A percentile compares a stretch with the other conserved stretches of the same genome.
phyloP scores from a whole-genome alignment of 2,797 vertebrate species.

The Meriones psammophilus region DNA sequence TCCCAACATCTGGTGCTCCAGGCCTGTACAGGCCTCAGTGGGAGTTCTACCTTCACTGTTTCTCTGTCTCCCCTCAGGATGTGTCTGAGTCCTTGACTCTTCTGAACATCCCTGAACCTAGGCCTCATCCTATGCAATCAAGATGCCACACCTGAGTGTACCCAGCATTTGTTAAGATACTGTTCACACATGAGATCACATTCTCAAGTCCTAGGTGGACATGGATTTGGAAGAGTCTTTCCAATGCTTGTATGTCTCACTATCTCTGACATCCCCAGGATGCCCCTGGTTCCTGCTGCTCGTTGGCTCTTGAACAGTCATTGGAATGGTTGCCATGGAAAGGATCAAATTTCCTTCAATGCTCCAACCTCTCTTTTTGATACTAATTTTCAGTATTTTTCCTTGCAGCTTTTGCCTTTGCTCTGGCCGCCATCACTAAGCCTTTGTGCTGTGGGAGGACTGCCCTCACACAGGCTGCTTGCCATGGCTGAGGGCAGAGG shows the following conservation, averaged over 20 bases:
- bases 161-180: background rate
- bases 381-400: background rate
- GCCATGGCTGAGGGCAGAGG: background rate
- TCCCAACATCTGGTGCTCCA: background rate
- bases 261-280: background rate
- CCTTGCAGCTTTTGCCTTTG: background rate
- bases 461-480: background rate
- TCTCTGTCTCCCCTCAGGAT: accelerated
- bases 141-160: background rate
- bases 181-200: background rate
- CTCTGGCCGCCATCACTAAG: background rate
- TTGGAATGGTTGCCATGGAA: background rate
- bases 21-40: accelerated
- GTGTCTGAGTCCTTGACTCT: background rate
- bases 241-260: background rate
- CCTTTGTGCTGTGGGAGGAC: background rate
- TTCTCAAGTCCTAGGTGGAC: background rate
- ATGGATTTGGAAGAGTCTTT: background rate
- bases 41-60: background rate
- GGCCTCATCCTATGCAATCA: background rate
- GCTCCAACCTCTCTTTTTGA: background rate
- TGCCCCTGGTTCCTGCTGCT: background rate
- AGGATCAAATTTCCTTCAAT: accelerated
- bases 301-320: background rate
- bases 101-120: background rate